Percentiles rank a stretch among this genome's conserved stretches.
Evolutionary conservation across 2,888 invertebrate species (phyloP).

Genomic region (Biston betularia): DNA sequence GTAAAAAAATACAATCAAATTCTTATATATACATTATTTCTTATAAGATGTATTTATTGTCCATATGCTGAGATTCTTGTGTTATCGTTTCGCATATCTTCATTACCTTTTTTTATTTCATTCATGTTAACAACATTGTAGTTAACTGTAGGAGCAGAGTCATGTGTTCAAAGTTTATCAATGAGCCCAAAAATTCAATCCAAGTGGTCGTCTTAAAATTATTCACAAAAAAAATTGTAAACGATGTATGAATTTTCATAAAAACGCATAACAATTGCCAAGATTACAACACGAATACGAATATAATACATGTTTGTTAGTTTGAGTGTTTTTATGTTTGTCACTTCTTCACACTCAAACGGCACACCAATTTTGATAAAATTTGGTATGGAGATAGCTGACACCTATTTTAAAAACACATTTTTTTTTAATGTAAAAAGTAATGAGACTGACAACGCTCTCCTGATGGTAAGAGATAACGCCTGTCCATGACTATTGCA

Average conservation of each 20-base stretch:
- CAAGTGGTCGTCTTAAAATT: not conserved
- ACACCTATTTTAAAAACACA: too few species aligned
- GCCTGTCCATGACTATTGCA: too few species aligned
- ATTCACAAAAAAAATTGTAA: not conserved
- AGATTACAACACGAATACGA: not conserved
- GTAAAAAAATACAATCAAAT: not conserved
- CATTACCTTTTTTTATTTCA: too few species aligned
- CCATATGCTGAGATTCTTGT: too few species aligned
- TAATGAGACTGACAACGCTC: too few species aligned
- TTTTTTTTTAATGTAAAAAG: too few species aligned
- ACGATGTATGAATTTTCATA: not conserved
- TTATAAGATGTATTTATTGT: too few species aligned
- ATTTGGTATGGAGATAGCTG: not conserved
- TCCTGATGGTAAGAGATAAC: too few species aligned
- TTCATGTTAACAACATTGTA: not conserved
- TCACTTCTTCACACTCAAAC: too few species aligned
- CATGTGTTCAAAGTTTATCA: constrained; percentile 2
- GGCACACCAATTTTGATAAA: not conserved
- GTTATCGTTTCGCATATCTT: not conserved
- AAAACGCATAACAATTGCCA: not conserved
- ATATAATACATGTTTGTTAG: not conserved
- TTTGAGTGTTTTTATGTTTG: not conserved
- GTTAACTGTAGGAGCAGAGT: not conserved
- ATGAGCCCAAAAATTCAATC: not conserved
- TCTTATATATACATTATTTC: not conserved